Evolutionary conservation across 2,797 vertebrate genomes (phyloP), one percentile per base, ranked within the genome.

Genomic region (Eulemur rubriventer): DNA sequence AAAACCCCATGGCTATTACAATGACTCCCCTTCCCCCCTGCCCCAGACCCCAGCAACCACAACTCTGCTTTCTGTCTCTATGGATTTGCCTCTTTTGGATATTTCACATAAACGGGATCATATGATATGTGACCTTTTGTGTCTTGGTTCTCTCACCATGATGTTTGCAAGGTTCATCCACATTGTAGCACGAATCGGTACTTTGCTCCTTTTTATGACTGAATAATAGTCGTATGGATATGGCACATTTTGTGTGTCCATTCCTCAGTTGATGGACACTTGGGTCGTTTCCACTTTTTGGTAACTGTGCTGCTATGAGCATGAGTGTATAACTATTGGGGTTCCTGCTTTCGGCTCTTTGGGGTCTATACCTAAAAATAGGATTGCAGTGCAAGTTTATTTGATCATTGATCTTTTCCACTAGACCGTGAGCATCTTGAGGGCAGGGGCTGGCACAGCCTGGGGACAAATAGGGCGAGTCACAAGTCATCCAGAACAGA

Each of bases 181-280:
- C 4, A 46, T 8, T 4, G 17, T 2, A 41, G 12, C 43, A 6
- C 4, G 14, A 20, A 3, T 35, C 17, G 26, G 24, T 1, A 41
- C n/a, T 55, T 30, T 3, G 0, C 75, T 43, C n/a, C 16, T 52
- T 73, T 50, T 61, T 6, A 35, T 33, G 57, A 59, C 35, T 67
- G 41, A 69, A 26, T 75, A 12, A 0, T 48, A 22, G 26, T 57
- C 4, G 5, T 26, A 57, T 14, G 30, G 67, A 22, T 50, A 8
- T 0, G 2, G 57, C 41, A 10, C 46, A 4, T 18, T 28, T 41
- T 30, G 52, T 55, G 17, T 82, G 46, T 65, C 35, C 9, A 10
- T 70, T 52, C 28, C 16, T 50, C 46, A 46, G 30, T 38, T 16
- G 30, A 18, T 6, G 12, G 55, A 43, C 43, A 0, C 70, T 55